Evolutionary conservation across 1,140 invertebrate species (phyloP).

Genomic region (Pinna nobilis): DNA sequence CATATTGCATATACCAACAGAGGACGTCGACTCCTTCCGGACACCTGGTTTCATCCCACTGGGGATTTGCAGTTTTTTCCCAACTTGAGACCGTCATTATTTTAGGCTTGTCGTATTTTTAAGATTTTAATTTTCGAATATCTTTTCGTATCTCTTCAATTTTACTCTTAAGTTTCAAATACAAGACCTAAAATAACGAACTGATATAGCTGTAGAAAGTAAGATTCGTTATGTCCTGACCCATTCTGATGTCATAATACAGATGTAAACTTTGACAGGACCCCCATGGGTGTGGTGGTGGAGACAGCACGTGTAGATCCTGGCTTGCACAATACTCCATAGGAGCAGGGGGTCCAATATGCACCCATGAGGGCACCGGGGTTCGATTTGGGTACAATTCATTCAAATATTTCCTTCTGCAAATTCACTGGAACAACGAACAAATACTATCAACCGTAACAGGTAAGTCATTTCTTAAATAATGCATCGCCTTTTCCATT

Average conservation of each 20-base stretch:
- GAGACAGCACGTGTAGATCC: conserved; percentile 50
- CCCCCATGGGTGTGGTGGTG: conserved; percentile 54
- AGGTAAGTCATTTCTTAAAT: conserved; percentile 49
- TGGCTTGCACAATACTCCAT: conserved; percentile 64
- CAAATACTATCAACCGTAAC: conserved; percentile 12
- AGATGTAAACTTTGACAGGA: conserved; percentile 20
- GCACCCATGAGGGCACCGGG: conserved; percentile 49
- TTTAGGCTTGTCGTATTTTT: too few species aligned
- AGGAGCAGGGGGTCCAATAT: conserved; percentile 54
- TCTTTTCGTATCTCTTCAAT: background rate
- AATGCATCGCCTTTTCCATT: too few species aligned
- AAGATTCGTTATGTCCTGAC: too few species aligned
- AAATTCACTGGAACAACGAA: conserved; percentile 68
- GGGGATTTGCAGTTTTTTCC: too few species aligned
- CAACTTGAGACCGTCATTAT: too few species aligned
- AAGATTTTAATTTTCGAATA: too few species aligned
- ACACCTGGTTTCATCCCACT: too few species aligned
- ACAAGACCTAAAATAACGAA: too few species aligned
- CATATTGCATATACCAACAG: too few species aligned
- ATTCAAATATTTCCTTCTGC: conserved; percentile 52
- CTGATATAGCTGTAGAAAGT: too few species aligned
- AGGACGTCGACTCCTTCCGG: too few species aligned
- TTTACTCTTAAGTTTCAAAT: background rate
- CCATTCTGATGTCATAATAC: too few species aligned
- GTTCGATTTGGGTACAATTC: conserved; percentile 57